These are phyloP conservation scores for Phylloscopus trochilus DNA, from an alignment of 2,113 vertebrate genomes.

Conservation along the genomic window DNA sequence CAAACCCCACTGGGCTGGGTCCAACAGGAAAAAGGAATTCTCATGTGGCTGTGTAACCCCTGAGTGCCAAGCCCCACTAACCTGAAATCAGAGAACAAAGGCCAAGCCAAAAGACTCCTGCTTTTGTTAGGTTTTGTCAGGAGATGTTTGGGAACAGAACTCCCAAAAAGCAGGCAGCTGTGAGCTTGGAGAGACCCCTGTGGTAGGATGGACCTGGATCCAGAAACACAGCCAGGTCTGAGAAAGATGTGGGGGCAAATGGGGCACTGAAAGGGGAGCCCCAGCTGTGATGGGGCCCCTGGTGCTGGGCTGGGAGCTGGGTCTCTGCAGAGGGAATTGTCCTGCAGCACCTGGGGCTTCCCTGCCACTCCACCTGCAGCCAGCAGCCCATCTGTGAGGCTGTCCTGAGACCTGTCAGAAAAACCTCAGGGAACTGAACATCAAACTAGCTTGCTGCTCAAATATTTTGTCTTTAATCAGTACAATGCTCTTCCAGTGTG, in stretches of 20 bases:
- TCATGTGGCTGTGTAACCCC: fast-evolving
- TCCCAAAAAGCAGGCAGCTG: not conserved
- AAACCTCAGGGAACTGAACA: fast-evolving
- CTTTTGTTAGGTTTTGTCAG: not conserved
- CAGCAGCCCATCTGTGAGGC: fast-evolving
- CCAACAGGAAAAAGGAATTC: not conserved
- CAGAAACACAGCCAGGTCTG: too few species aligned
- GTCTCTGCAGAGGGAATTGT: not conserved
- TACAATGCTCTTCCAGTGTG: not conserved
- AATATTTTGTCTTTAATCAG: not conserved
- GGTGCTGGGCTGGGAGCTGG: not conserved
- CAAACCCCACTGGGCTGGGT: not conserved
- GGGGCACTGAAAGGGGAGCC: fast-evolving
- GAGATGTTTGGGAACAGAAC: not conserved
- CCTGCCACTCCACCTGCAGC: fast-evolving
- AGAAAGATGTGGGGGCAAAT: fast-evolving
- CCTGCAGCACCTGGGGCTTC: not conserved
- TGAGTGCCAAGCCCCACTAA: not conserved
- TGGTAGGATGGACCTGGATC: not conserved
- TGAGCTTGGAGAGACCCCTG: not conserved
- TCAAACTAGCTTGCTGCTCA: not conserved
- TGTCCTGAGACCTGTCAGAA: fast-evolving
- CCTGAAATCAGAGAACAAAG: not conserved
- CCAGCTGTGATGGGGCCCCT: fast-evolving
- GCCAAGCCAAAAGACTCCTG: not conserved